Evolutionary conservation across 1,140 invertebrate genomes (phyloP).

Genomic region (Trichogramma pretiosum): DNA sequence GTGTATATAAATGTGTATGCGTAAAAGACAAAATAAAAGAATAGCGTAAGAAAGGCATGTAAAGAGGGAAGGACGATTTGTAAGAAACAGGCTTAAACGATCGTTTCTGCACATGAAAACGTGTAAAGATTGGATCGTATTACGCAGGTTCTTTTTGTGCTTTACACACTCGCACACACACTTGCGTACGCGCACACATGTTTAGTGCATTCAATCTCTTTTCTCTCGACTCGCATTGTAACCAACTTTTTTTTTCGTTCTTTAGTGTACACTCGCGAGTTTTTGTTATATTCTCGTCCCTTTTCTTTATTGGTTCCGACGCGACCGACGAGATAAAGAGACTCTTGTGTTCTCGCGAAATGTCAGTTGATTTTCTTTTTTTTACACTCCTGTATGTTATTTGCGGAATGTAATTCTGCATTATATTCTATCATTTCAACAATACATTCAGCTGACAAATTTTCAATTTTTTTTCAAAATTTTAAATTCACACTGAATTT

Average conservation of each 20-base stretch:
- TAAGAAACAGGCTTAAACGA: constrained; percentile 5
- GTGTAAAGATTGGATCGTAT: constrained; percentile 14
- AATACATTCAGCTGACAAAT: too few relatives aligned
- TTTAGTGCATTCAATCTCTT: constrained; percentile 7
- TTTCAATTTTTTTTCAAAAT: too few relatives aligned
- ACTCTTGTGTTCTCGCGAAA: not conserved
- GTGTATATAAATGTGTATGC: too few relatives aligned
- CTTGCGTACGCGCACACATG: not conserved
- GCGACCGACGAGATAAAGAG: not conserved
- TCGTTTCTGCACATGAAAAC: constrained; percentile 13
- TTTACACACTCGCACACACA: too few relatives aligned
- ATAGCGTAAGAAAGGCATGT: not conserved
- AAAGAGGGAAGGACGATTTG: not conserved
- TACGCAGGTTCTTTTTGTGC: too few relatives aligned
- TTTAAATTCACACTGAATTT: too few relatives aligned
- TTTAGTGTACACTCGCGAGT: not conserved
- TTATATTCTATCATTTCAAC: too few relatives aligned
- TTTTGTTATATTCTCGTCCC: not conserved
- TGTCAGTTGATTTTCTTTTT: too few relatives aligned
- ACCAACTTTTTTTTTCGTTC: not conserved
- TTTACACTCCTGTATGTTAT: too few relatives aligned
- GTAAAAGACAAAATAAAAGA: too few relatives aligned
- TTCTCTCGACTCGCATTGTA: not conserved
- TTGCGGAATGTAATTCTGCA: too few relatives aligned
- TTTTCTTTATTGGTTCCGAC: not conserved